A percentile compares a stretch with the other conserved stretches of the same genome.
These are phyloP conservation scores for Cyprinodon brontotheroides DNA, from an alignment of 2,113 vertebrate genomes.

Conservation along the genomic window DNA sequence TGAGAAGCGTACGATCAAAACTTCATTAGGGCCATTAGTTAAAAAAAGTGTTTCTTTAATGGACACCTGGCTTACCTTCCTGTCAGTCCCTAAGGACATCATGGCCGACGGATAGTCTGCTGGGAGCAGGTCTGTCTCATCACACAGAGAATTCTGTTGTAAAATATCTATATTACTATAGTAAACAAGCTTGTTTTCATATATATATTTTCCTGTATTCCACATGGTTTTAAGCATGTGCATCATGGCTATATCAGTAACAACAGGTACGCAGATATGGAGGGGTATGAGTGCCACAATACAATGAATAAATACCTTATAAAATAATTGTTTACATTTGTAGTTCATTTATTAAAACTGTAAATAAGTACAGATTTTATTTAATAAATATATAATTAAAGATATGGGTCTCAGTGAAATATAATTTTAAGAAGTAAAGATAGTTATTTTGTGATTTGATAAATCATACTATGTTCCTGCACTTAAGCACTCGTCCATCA, in stretches of 20 bases:
- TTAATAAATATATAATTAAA: too few species aligned
- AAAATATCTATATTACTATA: not conserved
- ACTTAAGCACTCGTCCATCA: too few species aligned
- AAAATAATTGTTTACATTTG: too few species aligned
- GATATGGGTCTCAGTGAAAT: too few species aligned
- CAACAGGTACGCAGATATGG: too few species aligned
- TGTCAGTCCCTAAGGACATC: constrained; percentile 14
- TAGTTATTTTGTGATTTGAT: too few species aligned
- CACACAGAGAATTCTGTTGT: constrained; percentile 5
- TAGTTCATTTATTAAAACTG: too few species aligned
- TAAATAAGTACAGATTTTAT: too few species aligned
- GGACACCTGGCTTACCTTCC: constrained; percentile 24
- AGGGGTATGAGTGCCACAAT: too few species aligned
- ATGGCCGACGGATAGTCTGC: constrained; percentile 45
- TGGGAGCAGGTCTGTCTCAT: constrained; percentile 18
- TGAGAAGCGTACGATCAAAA: not conserved
- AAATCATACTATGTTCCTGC: too few species aligned
- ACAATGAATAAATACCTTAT: too few species aligned
- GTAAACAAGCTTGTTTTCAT: not conserved
- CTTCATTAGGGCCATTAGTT: not conserved
- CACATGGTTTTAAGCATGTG: not conserved
- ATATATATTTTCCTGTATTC: constrained; percentile 1
- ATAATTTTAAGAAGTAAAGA: too few species aligned
- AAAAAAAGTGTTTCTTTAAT: not conserved
- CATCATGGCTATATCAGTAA: not conserved